phyloP scores from a whole-genome alignment of 2,113 vertebrate species.

The Colius striatus region DNA sequence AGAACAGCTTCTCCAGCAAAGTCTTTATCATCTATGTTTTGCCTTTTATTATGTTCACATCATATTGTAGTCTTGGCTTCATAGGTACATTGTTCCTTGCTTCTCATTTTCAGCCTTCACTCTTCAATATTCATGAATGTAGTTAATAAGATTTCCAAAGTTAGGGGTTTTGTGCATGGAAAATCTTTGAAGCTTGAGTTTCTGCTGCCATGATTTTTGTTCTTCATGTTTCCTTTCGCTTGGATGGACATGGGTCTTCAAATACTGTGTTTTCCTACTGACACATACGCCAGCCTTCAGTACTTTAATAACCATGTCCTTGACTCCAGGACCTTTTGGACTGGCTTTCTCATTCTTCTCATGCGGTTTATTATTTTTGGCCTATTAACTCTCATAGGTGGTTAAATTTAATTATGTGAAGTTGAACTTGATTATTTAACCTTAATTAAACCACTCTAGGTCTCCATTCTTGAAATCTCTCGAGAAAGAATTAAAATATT shows the following conservation, averaged over 20 bases:
- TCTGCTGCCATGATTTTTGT: background rate
- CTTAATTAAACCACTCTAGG: slow-evolving; percentile 35
- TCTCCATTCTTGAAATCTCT: slow-evolving; percentile 10
- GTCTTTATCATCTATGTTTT: background rate
- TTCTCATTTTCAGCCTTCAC: background rate
- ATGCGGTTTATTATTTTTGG: background rate
- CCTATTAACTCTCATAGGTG: slow-evolving; percentile 22
- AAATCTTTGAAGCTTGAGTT: background rate
- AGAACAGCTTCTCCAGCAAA: background rate
- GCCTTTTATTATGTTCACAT: background rate
- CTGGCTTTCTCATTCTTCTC: slow-evolving; percentile 14
- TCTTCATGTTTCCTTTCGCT: background rate
- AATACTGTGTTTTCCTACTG: background rate
- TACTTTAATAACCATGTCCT: background rate
- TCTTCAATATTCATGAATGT: background rate
- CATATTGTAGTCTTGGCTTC: background rate
- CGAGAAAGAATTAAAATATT: background rate
- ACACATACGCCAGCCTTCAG: background rate
- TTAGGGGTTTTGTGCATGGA: background rate
- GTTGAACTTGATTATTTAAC: slow-evolving; percentile 47
- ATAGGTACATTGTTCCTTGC: background rate
- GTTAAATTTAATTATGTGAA: slow-evolving; percentile 41
- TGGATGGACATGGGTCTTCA: background rate
- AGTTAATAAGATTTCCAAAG: background rate
- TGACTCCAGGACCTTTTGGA: background rate